A percentile compares a stretch with the other conserved stretches of the same genome.
These are phyloP conservation scores for Saguinus imperator DNA, from an alignment of 2,113 vertebrate genomes.

Conservation along the genomic window DNA sequence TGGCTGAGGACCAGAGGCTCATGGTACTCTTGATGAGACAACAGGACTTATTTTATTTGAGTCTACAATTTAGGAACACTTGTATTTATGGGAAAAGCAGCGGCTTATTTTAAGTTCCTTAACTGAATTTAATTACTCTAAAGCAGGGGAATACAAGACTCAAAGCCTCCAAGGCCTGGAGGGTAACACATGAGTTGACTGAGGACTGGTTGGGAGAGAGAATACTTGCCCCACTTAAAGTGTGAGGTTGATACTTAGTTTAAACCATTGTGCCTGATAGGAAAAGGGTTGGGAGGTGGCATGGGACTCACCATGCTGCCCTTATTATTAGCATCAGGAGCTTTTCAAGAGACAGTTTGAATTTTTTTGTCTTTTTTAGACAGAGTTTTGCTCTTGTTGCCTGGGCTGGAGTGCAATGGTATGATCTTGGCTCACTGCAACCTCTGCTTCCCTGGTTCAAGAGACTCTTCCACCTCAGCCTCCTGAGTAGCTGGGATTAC, in stretches of 20 bases:
- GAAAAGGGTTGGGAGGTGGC: neutral
- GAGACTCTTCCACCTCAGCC: no score
- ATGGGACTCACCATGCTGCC: neutral
- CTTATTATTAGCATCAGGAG: neutral
- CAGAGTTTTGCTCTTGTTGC: no score
- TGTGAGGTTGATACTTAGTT: neutral
- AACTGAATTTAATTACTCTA: neutral
- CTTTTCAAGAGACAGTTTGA: neutral
- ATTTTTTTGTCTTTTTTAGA: neutral
- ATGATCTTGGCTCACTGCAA: no score
- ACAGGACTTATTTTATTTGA: neutral
- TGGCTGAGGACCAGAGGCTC: no score
- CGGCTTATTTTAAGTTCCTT: conserved; percentile 34
- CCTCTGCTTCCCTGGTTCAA: no score
- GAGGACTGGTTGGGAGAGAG: neutral
- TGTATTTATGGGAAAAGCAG: neutral
- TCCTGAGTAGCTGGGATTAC: no score
- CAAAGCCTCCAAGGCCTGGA: neutral
- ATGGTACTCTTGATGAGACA: neutral
- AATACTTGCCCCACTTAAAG: neutral
- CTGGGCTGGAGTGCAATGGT: no score
- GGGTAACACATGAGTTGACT: neutral
- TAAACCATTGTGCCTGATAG: neutral
- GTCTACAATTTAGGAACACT: neutral
- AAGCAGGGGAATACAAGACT: neutral